Base-by-base conservation (phyloP, 2,888 invertebrate genomes). In the Agrilus cyanescens region DNA sequence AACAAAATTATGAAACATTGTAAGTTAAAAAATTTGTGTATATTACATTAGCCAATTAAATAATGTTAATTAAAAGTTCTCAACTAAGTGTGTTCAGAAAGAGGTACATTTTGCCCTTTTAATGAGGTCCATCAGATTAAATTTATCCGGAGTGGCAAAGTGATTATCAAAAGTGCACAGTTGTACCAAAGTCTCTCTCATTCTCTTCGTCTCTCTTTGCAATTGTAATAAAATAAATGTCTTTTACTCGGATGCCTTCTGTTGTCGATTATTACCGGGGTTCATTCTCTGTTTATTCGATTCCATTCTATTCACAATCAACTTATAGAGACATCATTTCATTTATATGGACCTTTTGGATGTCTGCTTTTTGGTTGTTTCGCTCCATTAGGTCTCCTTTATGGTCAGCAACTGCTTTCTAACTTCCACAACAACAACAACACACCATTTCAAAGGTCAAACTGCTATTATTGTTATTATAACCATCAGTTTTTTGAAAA, bases 191-290 rank as follows among this genome's bases (percentile, higher is more conserved):
- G n/a, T n/a, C n/a, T n/a, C n/a, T n/a, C n/a, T n/a, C n/a, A n/a
- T n/a, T n/a, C n/a, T n/a, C n/a, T n/a, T n/a, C 55, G 53, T 36
- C 48, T 41, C 48, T 49, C 53, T 44, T 51, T 53, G 56, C 56
- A 55, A 60, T 57, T 53, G 58, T 56, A 58, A 61, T 61, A 60
- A 61, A 60, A 60, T 60, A 60, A 60, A 62, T 59, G 61, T 59
- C 56, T 53, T 55, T 59, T 60, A 57, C 25, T 10, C 25, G 25
- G 55, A 54, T 57, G 57, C 55, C 55, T 53, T 55, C 53, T 52
- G 54, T 52, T 53, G 52, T 55, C 56, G 57, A 58, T 59, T 57
- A 58, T 57, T 52, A 58, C 42, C 48, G 46, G 45, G 45, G 40
- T 31, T 46, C 48, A 44, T 48, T 47, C 45, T 47, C 44, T 39